phyloP scores from a whole-genome alignment of 1,140 invertebrate species.

The Drosophila santomea region DNA sequence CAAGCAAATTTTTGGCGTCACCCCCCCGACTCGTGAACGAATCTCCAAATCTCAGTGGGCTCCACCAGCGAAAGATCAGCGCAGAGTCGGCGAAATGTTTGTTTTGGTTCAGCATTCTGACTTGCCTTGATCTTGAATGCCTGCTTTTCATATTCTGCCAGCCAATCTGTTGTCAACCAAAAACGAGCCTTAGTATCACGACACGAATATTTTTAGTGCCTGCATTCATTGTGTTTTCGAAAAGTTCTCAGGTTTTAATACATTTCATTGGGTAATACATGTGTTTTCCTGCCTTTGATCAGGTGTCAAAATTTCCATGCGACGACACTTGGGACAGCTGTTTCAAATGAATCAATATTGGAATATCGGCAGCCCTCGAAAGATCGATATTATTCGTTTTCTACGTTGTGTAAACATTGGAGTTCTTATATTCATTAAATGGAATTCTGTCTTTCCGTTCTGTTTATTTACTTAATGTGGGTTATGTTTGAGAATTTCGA shows the following conservation, averaged over 20 bases:
- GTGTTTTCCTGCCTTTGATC: constrained; percentile 5
- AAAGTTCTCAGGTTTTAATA: constrained; percentile 12
- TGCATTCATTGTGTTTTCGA: constrained; percentile 46
- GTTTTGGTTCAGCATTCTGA: constrained; percentile 63
- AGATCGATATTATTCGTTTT: constrained; percentile 11
- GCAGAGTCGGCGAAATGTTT: constrained; percentile 40
- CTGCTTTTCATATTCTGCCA: constrained; percentile 50
- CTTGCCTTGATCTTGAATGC: constrained; percentile 76
- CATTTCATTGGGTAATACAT: neutral
- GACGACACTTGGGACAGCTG: constrained; percentile 29
- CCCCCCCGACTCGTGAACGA: constrained; percentile 26
- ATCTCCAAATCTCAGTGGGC: constrained; percentile 29
- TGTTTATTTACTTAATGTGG: constrained; percentile 10
- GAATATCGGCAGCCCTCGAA: constrained; percentile 7
- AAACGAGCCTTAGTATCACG: constrained; percentile 35
- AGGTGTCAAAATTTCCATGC: neutral
- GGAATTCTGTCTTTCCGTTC: neutral
- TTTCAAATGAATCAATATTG: constrained; percentile 11
- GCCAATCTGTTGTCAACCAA: constrained; percentile 73
- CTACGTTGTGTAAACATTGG: constrained; percentile 5
- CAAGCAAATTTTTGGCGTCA: constrained; percentile 22
- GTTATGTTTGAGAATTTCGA: constrained; percentile 2
- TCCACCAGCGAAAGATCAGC: constrained; percentile 44
- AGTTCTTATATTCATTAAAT: constrained; percentile 7
- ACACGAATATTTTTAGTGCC: constrained; percentile 70